These are phyloP conservation scores for Drosophila rellima DNA, from an alignment of 2,888 invertebrate genomes.

Conservation along the genomic window DNA sequence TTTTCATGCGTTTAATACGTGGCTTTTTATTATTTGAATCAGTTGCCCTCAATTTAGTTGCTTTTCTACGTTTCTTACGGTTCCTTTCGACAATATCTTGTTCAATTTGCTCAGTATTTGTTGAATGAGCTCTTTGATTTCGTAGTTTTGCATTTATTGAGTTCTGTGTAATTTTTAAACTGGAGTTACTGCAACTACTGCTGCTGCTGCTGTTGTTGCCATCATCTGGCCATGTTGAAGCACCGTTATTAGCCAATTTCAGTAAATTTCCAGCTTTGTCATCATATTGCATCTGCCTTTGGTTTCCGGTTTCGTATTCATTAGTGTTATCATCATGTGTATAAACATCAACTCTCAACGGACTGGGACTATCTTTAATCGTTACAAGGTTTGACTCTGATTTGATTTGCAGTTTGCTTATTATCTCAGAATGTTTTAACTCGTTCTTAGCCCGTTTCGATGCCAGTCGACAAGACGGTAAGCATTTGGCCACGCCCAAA, in stretches of 20 bases:
- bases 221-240: neutral
- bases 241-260: constrained; percentile 42
- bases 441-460: constrained; percentile 20
- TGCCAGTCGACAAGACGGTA: constrained; percentile 58
- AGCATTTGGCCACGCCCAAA: constrained; percentile 77
- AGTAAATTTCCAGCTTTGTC: constrained; percentile 39
- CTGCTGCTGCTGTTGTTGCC: constrained; percentile 30
- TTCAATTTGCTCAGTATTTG: constrained; percentile 11
- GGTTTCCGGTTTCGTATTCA: neutral
- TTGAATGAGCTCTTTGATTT: constrained; percentile 30
- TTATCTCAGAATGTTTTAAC: neutral
- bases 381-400: neutral
- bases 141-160: constrained; percentile 65
- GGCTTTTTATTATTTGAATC: constrained; percentile 9
- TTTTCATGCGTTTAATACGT: constrained; percentile 68
- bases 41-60: neutral
- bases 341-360: constrained; percentile 53
- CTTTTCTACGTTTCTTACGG: constrained; percentile 54
- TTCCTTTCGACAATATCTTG: constrained; percentile 31
- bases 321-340: constrained; percentile 2
- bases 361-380: constrained; percentile 18
- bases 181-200: constrained; percentile 67
- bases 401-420: neutral
- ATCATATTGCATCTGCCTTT: constrained; percentile 5
- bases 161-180: constrained; percentile 63